Percentiles rank a stretch among this genome's conserved stretches.
Conservation (phyloP, 2,113 vertebrate species). For the Micromys minutus region DNA sequence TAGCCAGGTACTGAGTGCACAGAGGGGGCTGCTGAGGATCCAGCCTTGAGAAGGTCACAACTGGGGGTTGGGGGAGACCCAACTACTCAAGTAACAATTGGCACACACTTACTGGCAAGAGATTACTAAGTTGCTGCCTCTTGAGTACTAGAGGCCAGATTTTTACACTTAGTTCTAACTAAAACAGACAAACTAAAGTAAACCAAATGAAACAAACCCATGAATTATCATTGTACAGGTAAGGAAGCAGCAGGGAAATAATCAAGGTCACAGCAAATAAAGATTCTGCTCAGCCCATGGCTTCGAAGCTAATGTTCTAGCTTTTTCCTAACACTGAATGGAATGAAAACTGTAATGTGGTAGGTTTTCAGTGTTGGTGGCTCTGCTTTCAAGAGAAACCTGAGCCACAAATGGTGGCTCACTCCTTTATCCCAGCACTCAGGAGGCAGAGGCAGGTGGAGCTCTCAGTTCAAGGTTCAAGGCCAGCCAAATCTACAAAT, state of each 20-base stretch:
- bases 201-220: neutral
- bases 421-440: neutral
- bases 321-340: neutral
- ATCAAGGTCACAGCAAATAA: neutral
- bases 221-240: neutral
- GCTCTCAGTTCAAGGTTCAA: neutral
- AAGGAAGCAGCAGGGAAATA: slow-evolving; percentile 10
- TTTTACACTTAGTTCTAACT: neutral
- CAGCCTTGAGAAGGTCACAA: neutral
- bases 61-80: neutral
- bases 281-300: neutral
- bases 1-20: neutral
- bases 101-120: neutral
- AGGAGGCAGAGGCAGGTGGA: neutral
- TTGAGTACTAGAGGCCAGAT: neutral
- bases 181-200: neutral
- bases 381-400: slow-evolving; percentile 17
- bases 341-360: neutral
- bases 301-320: neutral
- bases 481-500: neutral
- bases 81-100: neutral
- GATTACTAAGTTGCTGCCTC: too few relatives aligned
- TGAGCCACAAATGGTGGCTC: neutral
- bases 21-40: neutral
- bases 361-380: neutral